Conservation (phyloP, 1,140 invertebrate species). For the Sinonovacula constricta region DNA sequence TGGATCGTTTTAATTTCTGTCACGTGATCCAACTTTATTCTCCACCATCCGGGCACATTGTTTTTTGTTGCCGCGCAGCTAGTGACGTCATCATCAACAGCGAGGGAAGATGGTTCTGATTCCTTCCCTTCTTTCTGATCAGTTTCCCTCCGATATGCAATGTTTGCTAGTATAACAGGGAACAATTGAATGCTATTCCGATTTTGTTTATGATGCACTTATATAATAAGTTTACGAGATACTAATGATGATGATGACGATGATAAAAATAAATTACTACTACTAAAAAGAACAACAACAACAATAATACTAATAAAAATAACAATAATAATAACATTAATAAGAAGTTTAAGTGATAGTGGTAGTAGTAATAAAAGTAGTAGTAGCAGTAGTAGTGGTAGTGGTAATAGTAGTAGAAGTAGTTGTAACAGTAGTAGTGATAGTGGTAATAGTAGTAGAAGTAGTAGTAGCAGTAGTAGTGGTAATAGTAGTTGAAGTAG, state of each 20-base stretch:
- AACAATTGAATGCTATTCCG: background rate
- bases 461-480: too few relatives aligned
- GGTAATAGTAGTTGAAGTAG: too few relatives aligned
- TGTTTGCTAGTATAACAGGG: constrained; percentile 21
- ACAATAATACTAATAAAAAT: background rate
- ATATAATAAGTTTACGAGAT: too few relatives aligned
- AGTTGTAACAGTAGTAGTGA: too few relatives aligned
- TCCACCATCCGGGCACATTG: constrained; percentile 40
- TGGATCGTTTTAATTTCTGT: constrained; percentile 3
- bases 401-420: too few relatives aligned
- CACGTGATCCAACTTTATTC: constrained; percentile 16
- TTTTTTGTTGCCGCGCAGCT: constrained; percentile 23
- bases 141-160: constrained; percentile 17
- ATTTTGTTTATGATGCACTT: too few relatives aligned
- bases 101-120: constrained; percentile 12
- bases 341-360: background rate
- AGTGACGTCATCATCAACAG: constrained; percentile 28
- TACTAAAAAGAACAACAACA: too few relatives aligned
- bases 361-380: too few relatives aligned
- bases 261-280: too few relatives aligned
- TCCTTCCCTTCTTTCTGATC: constrained; percentile 16
- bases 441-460: too few relatives aligned
- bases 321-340: background rate
- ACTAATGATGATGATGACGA: too few relatives aligned
- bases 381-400: too few relatives aligned